Evolutionary conservation across 1,140 invertebrate genomes (phyloP), one percentile per base, ranked within the genome.

Genomic region (Drosophila arawakana): DNA sequence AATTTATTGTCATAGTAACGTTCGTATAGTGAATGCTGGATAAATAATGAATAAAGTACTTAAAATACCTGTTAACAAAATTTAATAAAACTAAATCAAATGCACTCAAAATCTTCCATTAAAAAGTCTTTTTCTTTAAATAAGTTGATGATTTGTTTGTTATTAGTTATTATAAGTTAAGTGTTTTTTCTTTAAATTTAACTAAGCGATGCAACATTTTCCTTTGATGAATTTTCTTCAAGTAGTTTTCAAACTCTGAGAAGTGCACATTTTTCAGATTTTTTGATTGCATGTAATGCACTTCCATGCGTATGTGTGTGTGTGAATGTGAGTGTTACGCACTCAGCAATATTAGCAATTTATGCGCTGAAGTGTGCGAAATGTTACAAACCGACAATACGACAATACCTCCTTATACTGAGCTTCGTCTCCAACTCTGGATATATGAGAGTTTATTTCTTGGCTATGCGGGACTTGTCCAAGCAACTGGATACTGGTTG

Each of bases 321-420:
- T 60, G 49, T 21, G 34, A 46, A 30, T 8, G 65, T 49, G 59
- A 44, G 57, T 73, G 49, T 18, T 46, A 61, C 71, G 84, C 84
- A 89, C 84, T 89, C 80, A 84, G 69, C 71, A 78, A 84, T 89
- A 89, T 89, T 89, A 89, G 72, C 84, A 89, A 89, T 89, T 89
- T 89, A 89, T 89, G 84, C 85, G 69, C 68, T 78, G 65, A 65
- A 89, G 84, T 82, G 84, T 89, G 78, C 60, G 44, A 67, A 50
- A 25, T 69, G 41, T 11, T 46, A 59, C 47, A 72, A 62, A 37
- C 39, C 55, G 50, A 49, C 43, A 74, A 50, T 43, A 6, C 57
- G 58, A 65, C 39, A 58, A 60, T 34, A 52, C 62, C 41, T 58
- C 41, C 15, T 37, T 25, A 18, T 43, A 10, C 65, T 3, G 25